Evolutionary conservation across 2,113 vertebrate species (phyloP).

Genomic region (Sialia sialis): DNA sequence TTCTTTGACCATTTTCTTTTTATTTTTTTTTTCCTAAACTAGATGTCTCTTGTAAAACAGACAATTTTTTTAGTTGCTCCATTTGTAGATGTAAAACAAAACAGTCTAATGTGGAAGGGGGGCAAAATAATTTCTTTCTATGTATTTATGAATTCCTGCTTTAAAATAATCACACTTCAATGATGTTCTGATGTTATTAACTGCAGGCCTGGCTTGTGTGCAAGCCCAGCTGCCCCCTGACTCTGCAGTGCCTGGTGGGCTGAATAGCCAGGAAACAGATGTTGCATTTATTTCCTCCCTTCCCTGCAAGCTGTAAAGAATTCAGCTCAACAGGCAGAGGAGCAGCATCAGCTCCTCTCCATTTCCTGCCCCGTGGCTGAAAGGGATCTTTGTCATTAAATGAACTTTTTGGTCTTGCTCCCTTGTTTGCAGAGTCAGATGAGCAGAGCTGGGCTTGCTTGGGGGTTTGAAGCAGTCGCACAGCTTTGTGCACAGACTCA

Average conservation of each 20-base stretch:
- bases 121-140: neutral
- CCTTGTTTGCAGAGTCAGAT: neutral
- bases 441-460: neutral
- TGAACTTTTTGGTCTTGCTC: neutral
- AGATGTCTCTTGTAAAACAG: neutral
- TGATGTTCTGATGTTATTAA: neutral
- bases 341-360: neutral
- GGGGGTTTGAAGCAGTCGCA: neutral
- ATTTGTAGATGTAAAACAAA: neutral
- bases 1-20: neutral
- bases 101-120: neutral
- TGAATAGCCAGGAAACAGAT: constrained; percentile 43
- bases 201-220: neutral
- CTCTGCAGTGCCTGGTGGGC: neutral
- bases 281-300: constrained; percentile 1
- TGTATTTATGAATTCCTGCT: neutral
- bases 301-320: neutral
- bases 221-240: neutral
- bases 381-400: neutral
- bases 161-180: neutral
- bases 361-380: constrained; percentile 1
- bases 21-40: neutral
- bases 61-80: neutral
- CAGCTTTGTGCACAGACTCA: neutral
- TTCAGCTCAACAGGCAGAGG: neutral